A percentile compares a stretch with the other conserved stretches of the same genome.
Conservation (phyloP, 2,113 vertebrate genomes). For the Morone chrysops region DNA sequence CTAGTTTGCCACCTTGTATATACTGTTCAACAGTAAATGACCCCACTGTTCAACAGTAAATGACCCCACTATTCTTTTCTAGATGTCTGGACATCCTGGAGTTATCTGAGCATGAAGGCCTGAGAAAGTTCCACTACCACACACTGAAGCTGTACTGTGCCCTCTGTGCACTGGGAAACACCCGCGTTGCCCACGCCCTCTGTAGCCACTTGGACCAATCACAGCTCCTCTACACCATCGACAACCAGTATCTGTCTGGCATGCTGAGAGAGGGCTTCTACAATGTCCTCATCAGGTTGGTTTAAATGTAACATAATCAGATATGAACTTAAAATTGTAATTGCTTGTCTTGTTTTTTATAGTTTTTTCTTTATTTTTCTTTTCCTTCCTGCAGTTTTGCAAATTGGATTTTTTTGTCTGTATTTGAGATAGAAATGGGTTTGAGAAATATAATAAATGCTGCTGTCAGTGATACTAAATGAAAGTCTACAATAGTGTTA, state of each 20-base stretch:
- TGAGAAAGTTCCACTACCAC: slow-evolving; percentile 95
- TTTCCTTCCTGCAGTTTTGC: neutral
- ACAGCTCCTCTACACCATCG: slow-evolving; percentile 94
- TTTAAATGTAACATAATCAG: too few species aligned
- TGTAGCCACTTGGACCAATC: slow-evolving; percentile 95
- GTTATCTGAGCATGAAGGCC: slow-evolving; percentile 92
- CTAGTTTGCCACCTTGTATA: neutral
- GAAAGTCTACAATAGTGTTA: neutral
- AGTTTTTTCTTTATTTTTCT: neutral
- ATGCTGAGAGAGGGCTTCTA: slow-evolving; percentile 95
- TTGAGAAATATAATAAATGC: neutral
- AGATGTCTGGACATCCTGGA: slow-evolving; percentile 97
- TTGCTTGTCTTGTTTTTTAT: neutral
- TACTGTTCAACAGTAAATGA: neutral
- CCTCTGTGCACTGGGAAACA: slow-evolving; percentile 95
- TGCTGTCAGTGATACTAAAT: neutral
- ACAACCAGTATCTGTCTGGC: slow-evolving; percentile 95
- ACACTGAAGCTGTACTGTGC: slow-evolving; percentile 95
- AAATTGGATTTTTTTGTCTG: neutral
- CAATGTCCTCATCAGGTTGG: slow-evolving; percentile 90
- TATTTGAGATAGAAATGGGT: neutral
- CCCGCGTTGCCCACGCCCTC: slow-evolving; percentile 93
- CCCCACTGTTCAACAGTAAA: neutral
- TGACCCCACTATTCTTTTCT: neutral
- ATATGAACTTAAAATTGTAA: neutral